phyloP scores from a whole-genome alignment of 2,797 vertebrate species.

The Arctocebus calabarensis region DNA sequence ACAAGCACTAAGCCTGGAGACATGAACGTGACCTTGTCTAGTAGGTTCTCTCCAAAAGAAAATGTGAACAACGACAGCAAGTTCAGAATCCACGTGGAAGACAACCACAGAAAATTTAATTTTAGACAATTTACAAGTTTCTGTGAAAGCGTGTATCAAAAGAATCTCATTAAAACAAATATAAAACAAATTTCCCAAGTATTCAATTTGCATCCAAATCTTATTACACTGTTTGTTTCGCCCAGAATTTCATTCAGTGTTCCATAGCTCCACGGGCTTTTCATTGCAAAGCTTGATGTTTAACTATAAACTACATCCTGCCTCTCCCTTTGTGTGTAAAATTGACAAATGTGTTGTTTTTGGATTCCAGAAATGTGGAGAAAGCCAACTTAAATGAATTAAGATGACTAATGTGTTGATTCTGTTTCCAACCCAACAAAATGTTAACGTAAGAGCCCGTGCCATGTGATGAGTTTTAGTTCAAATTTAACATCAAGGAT shows the following conservation, averaged over 20 bases:
- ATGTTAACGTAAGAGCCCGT: constrained; percentile 81
- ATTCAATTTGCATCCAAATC: constrained; percentile 74
- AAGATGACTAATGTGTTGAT: constrained; percentile 85
- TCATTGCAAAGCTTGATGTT: constrained; percentile 79
- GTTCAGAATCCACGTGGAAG: not conserved
- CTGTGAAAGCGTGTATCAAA: constrained; percentile 45
- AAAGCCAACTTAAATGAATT: constrained; percentile 88
- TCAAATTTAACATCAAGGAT: constrained; percentile 77
- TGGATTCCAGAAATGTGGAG: constrained; percentile 83
- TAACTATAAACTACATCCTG: constrained; percentile 85
- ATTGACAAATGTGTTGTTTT: constrained; percentile 87
- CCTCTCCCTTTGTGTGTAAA: constrained; percentile 84
- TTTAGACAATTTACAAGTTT: constrained; percentile 49
- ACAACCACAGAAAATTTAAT: constrained; percentile 40
- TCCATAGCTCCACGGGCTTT: constrained; percentile 69
- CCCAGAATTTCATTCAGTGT: constrained; percentile 73
- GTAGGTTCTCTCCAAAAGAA: constrained; percentile 7
- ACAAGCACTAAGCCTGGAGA: not conserved
- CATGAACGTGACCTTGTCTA: not conserved
- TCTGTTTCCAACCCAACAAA: constrained; percentile 85
- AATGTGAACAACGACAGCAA: not conserved
- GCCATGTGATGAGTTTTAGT: constrained; percentile 79
- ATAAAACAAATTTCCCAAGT: constrained; percentile 62
- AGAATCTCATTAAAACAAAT: constrained; percentile 70
- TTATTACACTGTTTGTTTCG: constrained; percentile 66